Conservation (phyloP, 2,888 invertebrate species). For the Eristalis tenax region DNA sequence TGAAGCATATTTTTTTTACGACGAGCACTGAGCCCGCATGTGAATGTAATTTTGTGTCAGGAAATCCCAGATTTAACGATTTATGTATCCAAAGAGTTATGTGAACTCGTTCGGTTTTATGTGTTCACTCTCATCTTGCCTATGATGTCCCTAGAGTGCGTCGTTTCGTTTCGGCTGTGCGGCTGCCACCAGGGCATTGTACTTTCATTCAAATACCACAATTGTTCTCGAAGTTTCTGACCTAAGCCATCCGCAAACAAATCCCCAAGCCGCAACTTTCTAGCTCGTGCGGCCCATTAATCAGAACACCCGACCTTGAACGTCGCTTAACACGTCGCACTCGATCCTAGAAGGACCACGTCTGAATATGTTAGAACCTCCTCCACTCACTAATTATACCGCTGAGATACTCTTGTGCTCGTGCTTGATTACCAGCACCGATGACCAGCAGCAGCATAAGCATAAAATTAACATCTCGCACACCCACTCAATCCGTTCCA, state of each 20-base stretch:
- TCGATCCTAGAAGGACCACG: slow-evolving; percentile 7
- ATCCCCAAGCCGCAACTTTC: slow-evolving; percentile 42
- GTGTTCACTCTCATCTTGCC: not conserved
- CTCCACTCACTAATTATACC: slow-evolving; percentile 35
- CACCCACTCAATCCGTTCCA: slow-evolving; percentile 15
- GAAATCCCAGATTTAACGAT: slow-evolving; percentile 11
- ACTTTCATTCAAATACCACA: slow-evolving; percentile 26
- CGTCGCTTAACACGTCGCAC: slow-evolving; percentile 49
- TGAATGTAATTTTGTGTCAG: not conserved
- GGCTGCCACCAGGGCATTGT: not conserved
- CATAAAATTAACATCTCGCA: slow-evolving; percentile 12
- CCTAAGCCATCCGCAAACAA: slow-evolving; percentile 1
- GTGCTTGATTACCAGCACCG: slow-evolving; percentile 15
- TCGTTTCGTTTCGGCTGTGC: not conserved
- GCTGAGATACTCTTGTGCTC: not conserved
- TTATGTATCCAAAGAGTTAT: not conserved
- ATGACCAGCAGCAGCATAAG: slow-evolving; percentile 30
- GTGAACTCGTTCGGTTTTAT: slow-evolving; percentile 15
- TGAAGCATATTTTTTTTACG: not conserved
- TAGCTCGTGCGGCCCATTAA: slow-evolving; percentile 36
- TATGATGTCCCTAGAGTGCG: no score
- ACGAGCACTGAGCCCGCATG: not conserved
- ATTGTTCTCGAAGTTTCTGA: slow-evolving; percentile 13
- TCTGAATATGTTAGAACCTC: not conserved
- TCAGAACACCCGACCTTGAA: slow-evolving; percentile 26